Percentiles rank a stretch among this genome's conserved stretches.
These are phyloP conservation scores for Prionailurus viverrinus DNA, from an alignment of 2,113 vertebrate genomes.

Conservation along the genomic window DNA sequence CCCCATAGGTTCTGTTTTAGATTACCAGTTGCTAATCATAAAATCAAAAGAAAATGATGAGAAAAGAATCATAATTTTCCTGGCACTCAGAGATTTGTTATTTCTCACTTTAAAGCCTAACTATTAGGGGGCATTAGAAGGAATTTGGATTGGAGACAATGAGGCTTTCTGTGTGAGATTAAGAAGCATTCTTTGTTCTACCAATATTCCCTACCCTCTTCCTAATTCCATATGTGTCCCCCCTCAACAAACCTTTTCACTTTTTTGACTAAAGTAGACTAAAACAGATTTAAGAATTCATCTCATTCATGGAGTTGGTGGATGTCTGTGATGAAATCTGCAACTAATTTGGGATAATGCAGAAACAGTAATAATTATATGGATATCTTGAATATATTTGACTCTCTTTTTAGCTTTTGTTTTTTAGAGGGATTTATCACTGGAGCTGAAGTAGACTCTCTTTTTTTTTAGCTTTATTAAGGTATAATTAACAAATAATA, in stretches of 20 bases:
- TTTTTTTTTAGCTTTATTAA: neutral
- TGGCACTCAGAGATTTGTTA: neutral
- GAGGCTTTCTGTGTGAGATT: neutral
- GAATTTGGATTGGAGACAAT: neutral
- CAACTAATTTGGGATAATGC: neutral
- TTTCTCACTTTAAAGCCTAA: conserved; percentile 7
- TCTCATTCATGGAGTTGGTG: neutral
- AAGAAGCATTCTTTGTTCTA: neutral
- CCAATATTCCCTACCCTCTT: neutral
- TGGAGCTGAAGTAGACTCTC: too few species aligned
- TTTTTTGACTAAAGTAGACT: neutral
- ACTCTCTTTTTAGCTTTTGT: neutral
- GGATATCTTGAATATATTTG: neutral
- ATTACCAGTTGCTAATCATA: neutral
- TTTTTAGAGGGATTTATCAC: too few species aligned
- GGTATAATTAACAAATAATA: neutral
- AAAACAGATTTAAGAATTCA: neutral
- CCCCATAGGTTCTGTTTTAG: neutral
- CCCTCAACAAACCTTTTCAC: neutral
- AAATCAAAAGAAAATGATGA: conserved; percentile 2
- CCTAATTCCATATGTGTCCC: neutral
- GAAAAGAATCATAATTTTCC: neutral
- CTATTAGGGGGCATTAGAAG: neutral
- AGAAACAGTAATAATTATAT: neutral
- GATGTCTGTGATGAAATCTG: neutral